phyloP scores from a whole-genome alignment of 1,140 invertebrate species.

The Eurytemora carolleeae region DNA sequence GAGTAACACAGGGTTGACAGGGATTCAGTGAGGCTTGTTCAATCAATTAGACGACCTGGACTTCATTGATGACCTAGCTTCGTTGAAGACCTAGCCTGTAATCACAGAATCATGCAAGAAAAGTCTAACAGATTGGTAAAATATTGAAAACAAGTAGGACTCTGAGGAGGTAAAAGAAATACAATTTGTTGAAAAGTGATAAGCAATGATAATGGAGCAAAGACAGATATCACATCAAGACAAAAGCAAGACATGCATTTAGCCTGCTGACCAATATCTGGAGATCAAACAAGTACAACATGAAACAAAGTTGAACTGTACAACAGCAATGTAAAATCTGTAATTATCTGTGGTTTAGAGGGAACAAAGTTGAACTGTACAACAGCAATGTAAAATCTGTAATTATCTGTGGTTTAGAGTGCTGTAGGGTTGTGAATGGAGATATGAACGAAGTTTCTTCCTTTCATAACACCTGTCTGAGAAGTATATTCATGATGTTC shows the following conservation, averaged over 20 bases:
- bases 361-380: background rate
- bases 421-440: background rate
- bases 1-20: no score
- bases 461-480: background rate
- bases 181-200: background rate
- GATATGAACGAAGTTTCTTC: background rate
- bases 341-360: background rate
- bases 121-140: background rate
- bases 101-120: background rate
- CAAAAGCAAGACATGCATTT: background rate
- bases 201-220: background rate
- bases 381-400: background rate
- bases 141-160: background rate
- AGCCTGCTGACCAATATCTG: background rate
- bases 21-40: background rate
- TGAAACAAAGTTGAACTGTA: background rate
- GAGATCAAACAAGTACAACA: background rate
- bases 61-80: background rate
- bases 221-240: background rate
- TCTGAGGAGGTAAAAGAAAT: background rate
- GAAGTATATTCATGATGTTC: background rate
- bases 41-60: background rate
- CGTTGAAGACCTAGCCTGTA: background rate
- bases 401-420: background rate
- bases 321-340: background rate